Evolutionary conservation across 1,140 invertebrate species (phyloP).

Genomic region (Bombyx mori): DNA sequence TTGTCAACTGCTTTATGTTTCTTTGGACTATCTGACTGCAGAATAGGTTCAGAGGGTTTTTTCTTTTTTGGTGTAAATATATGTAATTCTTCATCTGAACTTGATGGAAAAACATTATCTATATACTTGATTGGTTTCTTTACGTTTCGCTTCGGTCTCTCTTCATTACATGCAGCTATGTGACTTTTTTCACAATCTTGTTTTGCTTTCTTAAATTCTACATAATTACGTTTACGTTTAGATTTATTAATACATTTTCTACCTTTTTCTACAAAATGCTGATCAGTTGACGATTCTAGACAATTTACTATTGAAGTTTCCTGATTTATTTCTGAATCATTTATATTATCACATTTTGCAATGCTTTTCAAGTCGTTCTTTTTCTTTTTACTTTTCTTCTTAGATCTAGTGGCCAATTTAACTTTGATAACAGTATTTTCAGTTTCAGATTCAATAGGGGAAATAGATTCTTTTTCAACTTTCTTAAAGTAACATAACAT

Average conservation of each 20-base stretch:
- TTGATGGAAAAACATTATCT: slow-evolving; percentile 37
- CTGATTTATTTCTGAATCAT: not conserved
- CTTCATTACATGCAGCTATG: slow-evolving; percentile 13
- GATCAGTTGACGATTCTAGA: not conserved
- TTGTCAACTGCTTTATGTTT: too few relatives aligned
- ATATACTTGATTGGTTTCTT: slow-evolving; percentile 58
- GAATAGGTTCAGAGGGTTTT: slow-evolving; percentile 19
- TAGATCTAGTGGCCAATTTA: slow-evolving; percentile 34
- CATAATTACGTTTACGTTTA: slow-evolving; percentile 20
- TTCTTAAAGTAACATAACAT: slow-evolving; percentile 72
- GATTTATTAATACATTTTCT: slow-evolving; percentile 6
- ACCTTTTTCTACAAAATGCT: not conserved
- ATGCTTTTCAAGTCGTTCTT: slow-evolving; percentile 19
- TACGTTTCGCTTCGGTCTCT: slow-evolving; percentile 41
- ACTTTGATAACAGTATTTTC: slow-evolving; percentile 41
- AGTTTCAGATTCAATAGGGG: slow-evolving; percentile 15
- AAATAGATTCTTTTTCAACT: slow-evolving; percentile 31
- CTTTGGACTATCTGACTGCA: too few relatives aligned
- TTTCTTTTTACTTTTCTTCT: slow-evolving; percentile 37
- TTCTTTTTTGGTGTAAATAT: slow-evolving; percentile 63
- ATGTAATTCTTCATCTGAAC: slow-evolving; percentile 58
- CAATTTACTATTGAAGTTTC: not conserved
- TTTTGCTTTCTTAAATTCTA: slow-evolving; percentile 2
- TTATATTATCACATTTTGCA: not conserved
- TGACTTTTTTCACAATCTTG: slow-evolving; percentile 14